Evolutionary conservation across 2,113 vertebrate genomes (phyloP).

Genomic region (Mesocricetus auratus): DNA sequence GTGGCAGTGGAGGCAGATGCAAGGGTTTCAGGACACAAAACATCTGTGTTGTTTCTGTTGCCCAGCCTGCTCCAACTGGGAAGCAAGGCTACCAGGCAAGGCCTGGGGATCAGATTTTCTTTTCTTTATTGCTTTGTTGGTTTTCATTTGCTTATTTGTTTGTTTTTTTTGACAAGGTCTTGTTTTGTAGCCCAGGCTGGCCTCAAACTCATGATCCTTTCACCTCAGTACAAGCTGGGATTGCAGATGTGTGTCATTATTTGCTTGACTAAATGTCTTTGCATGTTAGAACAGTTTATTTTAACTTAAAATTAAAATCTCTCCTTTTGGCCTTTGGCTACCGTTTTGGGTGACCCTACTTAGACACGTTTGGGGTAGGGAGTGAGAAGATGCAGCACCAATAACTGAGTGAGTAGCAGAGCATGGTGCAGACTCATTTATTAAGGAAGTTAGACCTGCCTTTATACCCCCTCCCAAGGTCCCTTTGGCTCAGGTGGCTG

Average conservation of each 20-base stretch:
- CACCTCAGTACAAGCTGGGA: background rate
- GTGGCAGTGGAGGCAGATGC: background rate
- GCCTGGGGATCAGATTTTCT: background rate
- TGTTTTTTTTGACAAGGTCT: background rate
- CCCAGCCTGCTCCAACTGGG: background rate
- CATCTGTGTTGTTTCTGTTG: background rate
- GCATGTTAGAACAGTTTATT: background rate
- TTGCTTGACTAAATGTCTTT: background rate
- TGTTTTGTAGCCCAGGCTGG: background rate
- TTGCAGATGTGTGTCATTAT: background rate
- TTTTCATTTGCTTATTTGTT: background rate
- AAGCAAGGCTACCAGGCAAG: background rate
- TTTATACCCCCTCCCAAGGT: too few species aligned
- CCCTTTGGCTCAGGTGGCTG: too few species aligned
- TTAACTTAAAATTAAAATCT: conserved; percentile 3
- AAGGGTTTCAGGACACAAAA: background rate
- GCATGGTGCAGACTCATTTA: too few species aligned
- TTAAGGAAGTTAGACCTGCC: too few species aligned
- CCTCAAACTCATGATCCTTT: background rate
- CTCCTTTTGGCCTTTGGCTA: background rate
- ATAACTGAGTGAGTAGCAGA: too few species aligned
- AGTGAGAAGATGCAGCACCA: too few species aligned
- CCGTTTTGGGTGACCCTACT: background rate
- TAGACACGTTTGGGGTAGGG: too few species aligned
- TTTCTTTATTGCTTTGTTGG: background rate